Evolutionary conservation across 2,113 vertebrate genomes (phyloP).

Genomic region (Mugil cephalus): DNA sequence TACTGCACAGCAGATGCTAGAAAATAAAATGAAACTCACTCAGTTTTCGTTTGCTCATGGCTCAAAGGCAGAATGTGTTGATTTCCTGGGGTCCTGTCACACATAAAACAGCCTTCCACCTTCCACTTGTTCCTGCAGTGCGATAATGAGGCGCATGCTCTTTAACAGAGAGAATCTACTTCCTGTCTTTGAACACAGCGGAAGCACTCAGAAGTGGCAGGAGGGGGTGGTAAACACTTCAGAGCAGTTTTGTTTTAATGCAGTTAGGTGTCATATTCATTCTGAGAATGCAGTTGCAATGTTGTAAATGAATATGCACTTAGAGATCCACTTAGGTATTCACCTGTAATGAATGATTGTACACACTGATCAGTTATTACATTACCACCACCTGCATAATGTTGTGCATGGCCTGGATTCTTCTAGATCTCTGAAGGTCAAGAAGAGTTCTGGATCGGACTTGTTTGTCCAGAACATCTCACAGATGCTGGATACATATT

Average conservation of each 20-base stretch:
- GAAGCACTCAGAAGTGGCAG: constrained; percentile 24
- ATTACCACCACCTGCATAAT: too few species aligned
- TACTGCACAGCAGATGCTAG: not conserved
- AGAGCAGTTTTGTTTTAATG: not conserved
- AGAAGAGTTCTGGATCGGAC: too few species aligned
- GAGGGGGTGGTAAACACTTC: not conserved
- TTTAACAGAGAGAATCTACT: constrained; percentile 27
- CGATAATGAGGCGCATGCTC: not conserved
- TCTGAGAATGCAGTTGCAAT: too few species aligned
- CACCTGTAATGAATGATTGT: too few species aligned
- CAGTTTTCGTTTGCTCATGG: constrained; percentile 72
- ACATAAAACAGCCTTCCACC: not conserved
- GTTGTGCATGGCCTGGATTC: too few species aligned
- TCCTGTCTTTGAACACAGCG: constrained; percentile 59
- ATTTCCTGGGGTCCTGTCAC: not conserved
- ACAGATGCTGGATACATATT: too few species aligned
- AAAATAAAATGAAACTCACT: constrained; percentile 50
- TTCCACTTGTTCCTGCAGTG: constrained; percentile 4
- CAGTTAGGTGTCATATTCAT: constrained; percentile 1
- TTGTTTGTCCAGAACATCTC: too few species aligned
- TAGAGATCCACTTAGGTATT: too few species aligned
- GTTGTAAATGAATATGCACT: too few species aligned
- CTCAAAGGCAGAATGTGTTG: not conserved
- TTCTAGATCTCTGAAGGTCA: too few species aligned
- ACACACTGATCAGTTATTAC: too few species aligned